Percentiles rank a stretch among this genome's conserved stretches.
Evolutionary conservation across 2,888 invertebrate species (phyloP).

Genomic region (Galeopsomyia nigrocyanea): DNA sequence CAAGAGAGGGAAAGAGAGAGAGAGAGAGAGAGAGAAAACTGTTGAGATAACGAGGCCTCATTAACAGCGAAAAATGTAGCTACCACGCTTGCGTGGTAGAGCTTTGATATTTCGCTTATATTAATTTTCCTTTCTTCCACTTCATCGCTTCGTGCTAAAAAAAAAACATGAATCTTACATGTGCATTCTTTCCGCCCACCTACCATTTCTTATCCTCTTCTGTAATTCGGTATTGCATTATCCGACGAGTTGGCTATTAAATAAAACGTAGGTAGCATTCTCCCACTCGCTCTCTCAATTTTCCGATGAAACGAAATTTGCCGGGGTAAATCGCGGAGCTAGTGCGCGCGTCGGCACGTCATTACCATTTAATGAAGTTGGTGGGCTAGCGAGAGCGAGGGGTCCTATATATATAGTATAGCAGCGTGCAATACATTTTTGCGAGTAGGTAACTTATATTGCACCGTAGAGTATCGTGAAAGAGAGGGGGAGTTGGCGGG

Average conservation of each 20-base stretch:
- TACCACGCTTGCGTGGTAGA: no score
- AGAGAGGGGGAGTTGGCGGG: no score
- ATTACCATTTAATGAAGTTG: slow-evolving; percentile 12
- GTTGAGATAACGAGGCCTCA: no score
- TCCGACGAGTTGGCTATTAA: neutral
- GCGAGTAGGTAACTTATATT: slow-evolving; percentile 12
- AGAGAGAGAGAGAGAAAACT: no score
- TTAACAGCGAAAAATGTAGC: no score
- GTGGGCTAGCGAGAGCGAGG: neutral
- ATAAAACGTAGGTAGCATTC: neutral
- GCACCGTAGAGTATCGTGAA: neutral
- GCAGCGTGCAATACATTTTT: slow-evolving; percentile 23
- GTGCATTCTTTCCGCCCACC: slow-evolving; percentile 9
- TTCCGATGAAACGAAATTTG: slow-evolving; percentile 17
- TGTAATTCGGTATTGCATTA: neutral
- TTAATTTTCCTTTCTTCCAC: no score
- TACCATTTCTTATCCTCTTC: neutral
- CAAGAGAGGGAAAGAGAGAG: no score
- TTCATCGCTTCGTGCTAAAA: no score
- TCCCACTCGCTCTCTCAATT: neutral
- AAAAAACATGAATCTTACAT: no score
- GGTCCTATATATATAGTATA: neutral
- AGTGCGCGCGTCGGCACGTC: neutral
- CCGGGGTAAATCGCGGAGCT: slow-evolving; percentile 7
- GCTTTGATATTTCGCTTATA: no score